A percentile compares a stretch with the other conserved stretches of the same genome.
Conservation (phyloP, 1,140 invertebrate species). For the Nylanderia fulva region DNA sequence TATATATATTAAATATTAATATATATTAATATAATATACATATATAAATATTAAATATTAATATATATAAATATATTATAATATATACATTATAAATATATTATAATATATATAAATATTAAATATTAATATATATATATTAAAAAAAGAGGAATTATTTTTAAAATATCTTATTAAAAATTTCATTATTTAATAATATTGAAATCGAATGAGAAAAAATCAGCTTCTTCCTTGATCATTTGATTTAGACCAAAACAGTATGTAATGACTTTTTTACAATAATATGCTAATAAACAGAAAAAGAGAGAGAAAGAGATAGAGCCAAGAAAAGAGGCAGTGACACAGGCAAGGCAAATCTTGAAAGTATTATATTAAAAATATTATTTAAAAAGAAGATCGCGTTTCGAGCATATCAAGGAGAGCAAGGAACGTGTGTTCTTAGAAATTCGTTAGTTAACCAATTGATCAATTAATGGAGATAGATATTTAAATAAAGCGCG, state of each 20-base stretch:
- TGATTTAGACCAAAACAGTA: background rate
- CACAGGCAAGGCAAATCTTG: conserved; percentile 32
- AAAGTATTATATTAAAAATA: conserved; percentile 69
- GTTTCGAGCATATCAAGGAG: conserved; percentile 61
- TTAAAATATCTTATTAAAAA: too few relatives aligned
- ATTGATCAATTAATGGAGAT: conserved; percentile 60
- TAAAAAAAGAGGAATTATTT: too few relatives aligned
- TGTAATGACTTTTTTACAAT: conserved; percentile 18
- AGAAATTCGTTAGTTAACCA: conserved; percentile 43
- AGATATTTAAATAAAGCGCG: conserved; percentile 56
- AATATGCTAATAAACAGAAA: background rate
- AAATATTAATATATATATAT: too few relatives aligned
- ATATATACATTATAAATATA: too few relatives aligned
- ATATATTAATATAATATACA: too few relatives aligned
- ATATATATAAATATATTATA: too few relatives aligned
- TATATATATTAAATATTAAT: too few relatives aligned
- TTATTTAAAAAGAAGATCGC: conserved; percentile 25
- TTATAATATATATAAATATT: too few relatives aligned
- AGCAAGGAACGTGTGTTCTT: conserved; percentile 56
- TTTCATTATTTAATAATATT: background rate
- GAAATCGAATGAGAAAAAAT: background rate
- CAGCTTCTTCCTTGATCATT: conserved; percentile 16
- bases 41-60: too few relatives aligned
- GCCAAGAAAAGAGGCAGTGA: background rate
- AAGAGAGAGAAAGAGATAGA: background rate